Evolutionary conservation across 2,888 invertebrate species (phyloP), one percentile per base, ranked within the genome.

Genomic region (Agrotis puta): DNA sequence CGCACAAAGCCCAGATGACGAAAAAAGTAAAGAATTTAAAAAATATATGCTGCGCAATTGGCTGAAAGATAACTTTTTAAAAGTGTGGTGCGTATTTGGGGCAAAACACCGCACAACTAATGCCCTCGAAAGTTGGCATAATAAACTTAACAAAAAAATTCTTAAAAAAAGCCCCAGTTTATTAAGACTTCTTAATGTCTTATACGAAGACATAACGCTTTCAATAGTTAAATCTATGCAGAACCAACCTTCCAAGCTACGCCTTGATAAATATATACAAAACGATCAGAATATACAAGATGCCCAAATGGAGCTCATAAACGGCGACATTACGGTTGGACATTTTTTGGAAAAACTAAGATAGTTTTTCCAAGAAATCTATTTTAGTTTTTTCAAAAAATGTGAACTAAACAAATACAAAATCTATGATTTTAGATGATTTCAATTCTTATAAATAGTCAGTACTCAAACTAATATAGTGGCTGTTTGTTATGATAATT

Each of bases 101-200:
- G 57, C 54, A 74, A 62, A 63, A 65, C 70, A 70, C 62, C 70
- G 74, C 54, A 74, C 74, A 48, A 64, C 63, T 45, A 75, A 71
- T 64, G 62, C 61, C 20, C 54, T 68, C 54, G 71, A 75, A 75
- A 61, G 71, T 64, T 75, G 71, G 71, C 75, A 75, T 64, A 56
- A 56, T 67, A 75, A 71, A 67, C 62, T 75, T 54, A 70, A 66
- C 51, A 74, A 73, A 61, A 66, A 61, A 62, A 71, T 57, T 64
- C 54, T 56, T 56, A 64, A 64, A 64, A 64, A 64, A 64, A 56
- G 47, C 47, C 64, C 64, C 56, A 64, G 64, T 64, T 64, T 56
- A 64, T 64, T 64, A 64, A 64, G 56, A 64, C 64, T 64, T 56
- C 64, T 65, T 65, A 56, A 65, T 65, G 64, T 65, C 64, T 65